Percentiles rank a stretch among this genome's conserved stretches.
phyloP scores from a whole-genome alignment of 2,888 invertebrate genomes.

The Catocala fraxini region DNA sequence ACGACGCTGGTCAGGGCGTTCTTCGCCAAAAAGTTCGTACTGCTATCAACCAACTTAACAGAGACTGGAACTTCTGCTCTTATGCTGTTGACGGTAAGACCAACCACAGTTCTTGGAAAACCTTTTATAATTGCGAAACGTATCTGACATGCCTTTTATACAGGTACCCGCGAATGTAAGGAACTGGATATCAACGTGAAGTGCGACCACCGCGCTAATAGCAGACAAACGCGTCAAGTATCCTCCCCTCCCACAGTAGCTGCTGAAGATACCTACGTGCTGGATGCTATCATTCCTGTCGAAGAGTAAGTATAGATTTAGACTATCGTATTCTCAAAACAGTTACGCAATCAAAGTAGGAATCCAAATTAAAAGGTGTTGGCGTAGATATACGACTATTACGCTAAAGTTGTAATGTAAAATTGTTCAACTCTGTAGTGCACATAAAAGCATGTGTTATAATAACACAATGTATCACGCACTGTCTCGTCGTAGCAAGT shows the following conservation, averaged over 20 bases:
- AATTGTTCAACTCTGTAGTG: conserved; percentile 41
- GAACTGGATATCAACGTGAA: conserved; percentile 96
- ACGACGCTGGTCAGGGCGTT: conserved; percentile 97
- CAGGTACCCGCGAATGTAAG: conserved; percentile 94
- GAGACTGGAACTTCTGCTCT: conserved; percentile 99
- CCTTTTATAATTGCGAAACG: background rate
- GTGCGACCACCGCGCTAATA: conserved; percentile 93
- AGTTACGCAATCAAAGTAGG: conserved; percentile 22
- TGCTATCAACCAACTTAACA: conserved; percentile 96
- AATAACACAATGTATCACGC: conserved; percentile 38
- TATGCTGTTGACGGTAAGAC: conserved; percentile 93
- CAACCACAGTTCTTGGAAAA: background rate
- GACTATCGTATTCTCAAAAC: conserved; percentile 3
- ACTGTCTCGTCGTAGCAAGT: conserved; percentile 33
- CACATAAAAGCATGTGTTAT: conserved; percentile 59
- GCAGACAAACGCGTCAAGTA: conserved; percentile 89
- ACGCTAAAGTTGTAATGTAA: conserved; percentile 39
- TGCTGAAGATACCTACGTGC: conserved; percentile 93
- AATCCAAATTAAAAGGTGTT: conserved; percentile 50
- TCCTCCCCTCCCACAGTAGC: conserved; percentile 85
- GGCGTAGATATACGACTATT: conserved; percentile 50
- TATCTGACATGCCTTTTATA: background rate
- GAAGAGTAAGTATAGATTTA: conserved; percentile 90
- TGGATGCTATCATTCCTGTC: conserved; percentile 94
- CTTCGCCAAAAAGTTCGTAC: conserved; percentile 95